A percentile compares a stretch with the other conserved stretches of the same genome.
phyloP scores from a whole-genome alignment of 2,888 invertebrate species.

The Mamestra brassicae region DNA sequence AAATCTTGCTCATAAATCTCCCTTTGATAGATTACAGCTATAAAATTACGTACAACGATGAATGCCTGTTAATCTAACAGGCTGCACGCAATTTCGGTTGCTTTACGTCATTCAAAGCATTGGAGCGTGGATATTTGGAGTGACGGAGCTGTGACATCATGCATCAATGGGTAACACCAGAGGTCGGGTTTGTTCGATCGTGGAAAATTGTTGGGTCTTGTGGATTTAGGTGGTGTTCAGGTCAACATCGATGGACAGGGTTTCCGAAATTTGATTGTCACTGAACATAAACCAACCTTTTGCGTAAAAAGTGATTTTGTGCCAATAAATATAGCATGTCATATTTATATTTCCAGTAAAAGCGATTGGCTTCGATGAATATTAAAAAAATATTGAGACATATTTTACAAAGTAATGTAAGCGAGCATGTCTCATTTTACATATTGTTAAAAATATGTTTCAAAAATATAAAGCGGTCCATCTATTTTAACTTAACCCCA shows the following conservation, averaged over 20 bases:
- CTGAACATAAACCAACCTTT: slow-evolving; percentile 1
- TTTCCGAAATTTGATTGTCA: slow-evolving; percentile 20
- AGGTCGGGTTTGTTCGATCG: slow-evolving; percentile 44
- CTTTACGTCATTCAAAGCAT: slow-evolving; percentile 52
- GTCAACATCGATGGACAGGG: slow-evolving; percentile 24
- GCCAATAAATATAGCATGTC: neutral
- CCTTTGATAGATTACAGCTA: slow-evolving; percentile 59
- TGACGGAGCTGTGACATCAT: slow-evolving; percentile 55
- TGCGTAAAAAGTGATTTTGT: neutral
- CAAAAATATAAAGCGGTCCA: neutral
- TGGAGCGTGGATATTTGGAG: slow-evolving; percentile 50
- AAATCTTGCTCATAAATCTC: slow-evolving; percentile 58
- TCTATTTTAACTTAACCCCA: neutral
- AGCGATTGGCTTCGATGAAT: too few relatives aligned
- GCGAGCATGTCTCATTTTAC: neutral
- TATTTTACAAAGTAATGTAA: neutral
- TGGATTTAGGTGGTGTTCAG: slow-evolving; percentile 45
- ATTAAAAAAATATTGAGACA: neutral
- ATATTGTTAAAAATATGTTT: neutral
- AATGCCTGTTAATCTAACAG: slow-evolving; percentile 55
- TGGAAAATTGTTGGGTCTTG: slow-evolving; percentile 46
- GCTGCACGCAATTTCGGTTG: slow-evolving; percentile 51
- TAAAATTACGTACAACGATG: slow-evolving; percentile 56
- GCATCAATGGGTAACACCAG: slow-evolving; percentile 50
- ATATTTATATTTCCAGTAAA: neutral